Conservation (phyloP, 2,888 invertebrate species). For the Standfussiana lucernea region DNA sequence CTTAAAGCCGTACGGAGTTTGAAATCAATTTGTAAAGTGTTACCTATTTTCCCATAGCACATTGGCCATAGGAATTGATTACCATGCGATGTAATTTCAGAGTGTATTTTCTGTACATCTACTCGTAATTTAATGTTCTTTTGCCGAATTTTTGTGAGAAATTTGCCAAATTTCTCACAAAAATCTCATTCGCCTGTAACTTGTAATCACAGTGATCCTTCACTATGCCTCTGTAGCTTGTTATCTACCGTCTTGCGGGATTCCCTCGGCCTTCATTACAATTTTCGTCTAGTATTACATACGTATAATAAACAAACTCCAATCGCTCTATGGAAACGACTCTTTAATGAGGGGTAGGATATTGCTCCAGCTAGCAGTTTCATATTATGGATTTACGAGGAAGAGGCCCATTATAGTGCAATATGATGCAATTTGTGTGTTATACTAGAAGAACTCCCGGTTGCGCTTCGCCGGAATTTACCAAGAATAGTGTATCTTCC, state of each 20-base stretch:
- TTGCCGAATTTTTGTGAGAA: background rate
- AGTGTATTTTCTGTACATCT: background rate
- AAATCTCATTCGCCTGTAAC: conserved; percentile 58
- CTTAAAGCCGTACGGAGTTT: background rate
- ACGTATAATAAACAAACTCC: conserved; percentile 80
- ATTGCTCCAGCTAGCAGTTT: conserved; percentile 63
- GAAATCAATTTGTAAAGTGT: background rate
- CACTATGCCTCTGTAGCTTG: conserved; percentile 79
- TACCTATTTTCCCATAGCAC: background rate
- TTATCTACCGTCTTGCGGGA: conserved; percentile 86
- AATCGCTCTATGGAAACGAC: conserved; percentile 70
- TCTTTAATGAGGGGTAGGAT: conserved; percentile 72
- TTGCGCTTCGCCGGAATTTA: background rate
- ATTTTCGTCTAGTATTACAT: conserved; percentile 87
- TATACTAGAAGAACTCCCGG: conserved; percentile 3
- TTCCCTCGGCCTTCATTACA: conserved; percentile 86
- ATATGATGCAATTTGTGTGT: conserved; percentile 59
- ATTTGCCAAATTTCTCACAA: background rate
- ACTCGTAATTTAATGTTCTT: background rate
- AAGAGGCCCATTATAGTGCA: conserved; percentile 58
- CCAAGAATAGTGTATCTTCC: background rate
- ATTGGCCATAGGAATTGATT: background rate
- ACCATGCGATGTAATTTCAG: background rate
- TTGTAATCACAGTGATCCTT: conserved; percentile 50
- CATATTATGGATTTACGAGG: conserved; percentile 69